These are phyloP conservation scores for Telenomus remus DNA, from an alignment of 1,140 invertebrate genomes.

Conservation along the genomic window DNA sequence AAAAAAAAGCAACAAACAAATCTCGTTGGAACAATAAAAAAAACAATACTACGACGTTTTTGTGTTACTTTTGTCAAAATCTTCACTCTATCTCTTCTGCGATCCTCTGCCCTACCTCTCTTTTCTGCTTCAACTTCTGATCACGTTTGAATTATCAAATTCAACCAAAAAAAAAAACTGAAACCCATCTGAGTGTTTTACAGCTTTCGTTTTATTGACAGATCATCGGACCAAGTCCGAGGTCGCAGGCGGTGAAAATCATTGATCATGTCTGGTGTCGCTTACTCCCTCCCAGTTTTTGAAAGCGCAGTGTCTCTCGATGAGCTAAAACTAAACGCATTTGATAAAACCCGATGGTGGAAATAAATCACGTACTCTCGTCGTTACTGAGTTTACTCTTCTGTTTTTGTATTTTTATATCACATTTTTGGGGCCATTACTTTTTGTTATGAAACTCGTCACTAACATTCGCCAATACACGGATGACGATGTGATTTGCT, in stretches of 20 bases:
- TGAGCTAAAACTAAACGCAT: conserved; percentile 4
- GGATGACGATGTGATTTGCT: conserved; percentile 27
- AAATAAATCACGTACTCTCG: conserved; percentile 56
- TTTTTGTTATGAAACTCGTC: conserved; percentile 29
- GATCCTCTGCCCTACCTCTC: conserved; percentile 16
- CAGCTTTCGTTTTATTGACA: neutral
- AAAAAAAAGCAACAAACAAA: conserved; percentile 22
- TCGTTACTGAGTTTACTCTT: conserved; percentile 48
- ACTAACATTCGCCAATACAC: conserved; percentile 28
- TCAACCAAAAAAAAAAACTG: too few relatives aligned
- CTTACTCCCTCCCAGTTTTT: conserved; percentile 14
- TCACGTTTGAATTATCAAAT: neutral
- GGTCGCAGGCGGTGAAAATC: conserved; percentile 11
- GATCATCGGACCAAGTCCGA: neutral
- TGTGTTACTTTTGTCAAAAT: conserved; percentile 41
- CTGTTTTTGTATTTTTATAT: conserved; percentile 5
- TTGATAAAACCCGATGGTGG: neutral
- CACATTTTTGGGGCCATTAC: neutral
- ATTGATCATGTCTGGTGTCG: conserved; percentile 27
- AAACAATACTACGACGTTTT: conserved; percentile 47
- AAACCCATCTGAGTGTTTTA: conserved; percentile 14
- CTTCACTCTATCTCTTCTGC: conserved; percentile 1
- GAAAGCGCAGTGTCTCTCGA: conserved; percentile 48
- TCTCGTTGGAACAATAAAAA: conserved; percentile 56
- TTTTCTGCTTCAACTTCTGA: conserved; percentile 14